Base-by-base conservation (phyloP, 2,113 vertebrate species). In the Stegastes partitus region DNA sequence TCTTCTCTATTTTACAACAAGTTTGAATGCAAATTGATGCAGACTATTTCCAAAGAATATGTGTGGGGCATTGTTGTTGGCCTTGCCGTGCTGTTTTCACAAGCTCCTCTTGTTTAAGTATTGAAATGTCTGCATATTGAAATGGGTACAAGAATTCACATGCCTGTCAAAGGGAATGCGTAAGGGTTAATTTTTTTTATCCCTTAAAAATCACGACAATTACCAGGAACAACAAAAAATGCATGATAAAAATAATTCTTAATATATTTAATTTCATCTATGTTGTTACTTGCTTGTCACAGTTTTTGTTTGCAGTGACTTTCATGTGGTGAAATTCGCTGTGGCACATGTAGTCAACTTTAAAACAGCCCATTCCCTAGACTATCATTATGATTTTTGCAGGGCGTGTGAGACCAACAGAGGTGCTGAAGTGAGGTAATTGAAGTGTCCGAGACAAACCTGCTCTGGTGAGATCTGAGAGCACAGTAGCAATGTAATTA, bases 21-120 rank as follows among this genome's bases (percentile, higher is more conserved):
- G 83, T 91, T 90, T 93, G 84, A 93, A 93, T 86, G 82, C 92
- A 93, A 94, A 91, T 89, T 77, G 83, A 86, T 81, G 73, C 77
- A 80, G 72, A 63, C 74, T 28, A 23, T 83, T 87, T 80, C 70
- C 25, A 72, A 87, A 81, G 75, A 86, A 77, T 89, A 57, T 80
- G 71, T 56, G 72, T 23, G 12, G 28, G 51, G 50, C 45, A 68
- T 87, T 89, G 80, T 82, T 54, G 67, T 58, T 81, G 87, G 61
- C 87, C 83, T 87, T 87, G 82, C 68, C 58, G 15, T 68, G 84
- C 74, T 86, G 76, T 83, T 87, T 78, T 56, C 65, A 58, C 65
- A 47, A 49, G 62, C 34, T 22, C 31, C 9, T 47, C 81, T 90
- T 86, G 79, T 90, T 90, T 88, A 88, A 86, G 73, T 66, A 77